Base-by-base conservation (phyloP, 1,140 invertebrate species). In the Pseudachorutes palmiensis region DNA sequence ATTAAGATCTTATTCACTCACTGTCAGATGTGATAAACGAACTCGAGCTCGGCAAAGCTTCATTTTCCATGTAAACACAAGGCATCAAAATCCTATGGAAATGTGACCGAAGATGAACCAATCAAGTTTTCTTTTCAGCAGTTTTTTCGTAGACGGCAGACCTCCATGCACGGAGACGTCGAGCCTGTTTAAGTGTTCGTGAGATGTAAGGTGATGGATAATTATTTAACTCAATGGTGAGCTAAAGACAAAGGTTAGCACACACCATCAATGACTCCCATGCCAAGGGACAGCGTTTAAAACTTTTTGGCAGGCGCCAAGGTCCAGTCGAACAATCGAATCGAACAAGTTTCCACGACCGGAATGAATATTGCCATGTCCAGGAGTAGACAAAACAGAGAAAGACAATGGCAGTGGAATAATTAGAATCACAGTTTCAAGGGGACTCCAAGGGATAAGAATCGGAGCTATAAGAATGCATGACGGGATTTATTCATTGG, bases 1-100 rank as follows among this genome's bases (percentile, higher is more conserved):
- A 69, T 69, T 69, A 69, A 69, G 64, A 49, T 62, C 68, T 66
- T 69, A 60, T 69, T 69, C 63, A 68, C 48, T 65, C 67, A 62
- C 68, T 69, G 68, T 62, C 64, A 62, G 58, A n/a, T 19, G 19
- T 32, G 58, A 29, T 29, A 36, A 41, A 36, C 19, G 51, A 64
- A 64, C 51, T 64, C 29, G 62, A 29, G 31, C 41, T 64, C 5
- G 19, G 45, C 22, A 33, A 63, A 63, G 26, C 32, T 61, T 61
- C 28, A 45, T 45, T 19, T 9, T 45, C 19, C 36, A 45, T 45
- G 9, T 45, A 45, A 45, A 45, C 36, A 12, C 19, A n/a, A n/a
- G n/a, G n/a, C n/a, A n/a, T n/a, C n/a, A n/a, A n/a, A n/a, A n/a
- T 41, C 36, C 19, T 41, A 19, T 5, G 5, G 5, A 41, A 19